Conservation (phyloP, 2,797 vertebrate genomes). For the Nannoperca obscura region DNA sequence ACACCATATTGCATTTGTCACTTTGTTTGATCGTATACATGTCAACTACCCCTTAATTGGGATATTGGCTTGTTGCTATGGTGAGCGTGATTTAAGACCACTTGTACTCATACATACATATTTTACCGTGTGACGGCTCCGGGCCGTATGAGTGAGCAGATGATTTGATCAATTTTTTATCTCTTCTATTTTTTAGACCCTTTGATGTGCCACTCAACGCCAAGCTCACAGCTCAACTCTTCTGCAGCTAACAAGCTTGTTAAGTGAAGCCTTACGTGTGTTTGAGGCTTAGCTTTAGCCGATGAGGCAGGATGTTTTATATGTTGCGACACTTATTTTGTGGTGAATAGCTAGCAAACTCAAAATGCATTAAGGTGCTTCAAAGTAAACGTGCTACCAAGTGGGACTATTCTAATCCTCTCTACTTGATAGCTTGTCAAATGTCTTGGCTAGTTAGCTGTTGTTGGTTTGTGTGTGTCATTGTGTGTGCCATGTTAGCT, state of each 20-base stretch:
- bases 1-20: neutral
- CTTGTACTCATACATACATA: neutral
- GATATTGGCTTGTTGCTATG: neutral
- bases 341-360: neutral
- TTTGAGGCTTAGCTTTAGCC: neutral
- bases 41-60: neutral
- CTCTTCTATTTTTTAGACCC: neutral
- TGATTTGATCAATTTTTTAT: neutral
- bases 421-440: neutral
- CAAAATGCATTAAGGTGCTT: neutral
- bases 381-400: neutral
- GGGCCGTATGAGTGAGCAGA: neutral
- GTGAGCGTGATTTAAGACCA: neutral
- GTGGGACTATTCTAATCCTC: neutral
- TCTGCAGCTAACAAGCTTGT: neutral
- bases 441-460: neutral
- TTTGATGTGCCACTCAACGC: neutral
- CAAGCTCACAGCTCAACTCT: neutral
- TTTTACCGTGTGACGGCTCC: neutral
- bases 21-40: neutral
- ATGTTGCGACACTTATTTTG: neutral
- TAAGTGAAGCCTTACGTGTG: neutral
- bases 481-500: no score
- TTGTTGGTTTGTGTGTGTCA: neutral
- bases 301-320: neutral